These are phyloP conservation scores for Escarpia spicata DNA, from an alignment of 2,888 invertebrate genomes.

Conservation along the genomic window DNA sequence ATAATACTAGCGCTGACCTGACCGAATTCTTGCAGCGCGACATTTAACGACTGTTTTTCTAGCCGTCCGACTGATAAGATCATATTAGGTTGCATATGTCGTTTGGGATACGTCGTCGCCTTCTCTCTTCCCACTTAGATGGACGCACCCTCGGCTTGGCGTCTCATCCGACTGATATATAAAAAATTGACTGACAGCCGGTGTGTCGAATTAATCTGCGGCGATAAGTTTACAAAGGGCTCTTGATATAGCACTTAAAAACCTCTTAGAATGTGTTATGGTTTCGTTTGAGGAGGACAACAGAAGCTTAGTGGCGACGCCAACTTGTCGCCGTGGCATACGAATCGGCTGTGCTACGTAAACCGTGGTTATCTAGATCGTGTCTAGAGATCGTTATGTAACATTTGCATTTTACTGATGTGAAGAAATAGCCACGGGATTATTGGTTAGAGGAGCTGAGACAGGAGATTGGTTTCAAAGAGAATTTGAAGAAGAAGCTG, in stretches of 20 bases:
- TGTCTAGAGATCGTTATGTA: background rate
- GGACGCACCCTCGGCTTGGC: background rate
- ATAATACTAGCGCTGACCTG: background rate
- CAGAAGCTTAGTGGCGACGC: background rate
- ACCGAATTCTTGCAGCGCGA: background rate
- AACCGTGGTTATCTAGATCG: background rate
- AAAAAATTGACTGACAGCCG: background rate
- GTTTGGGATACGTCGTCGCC: background rate
- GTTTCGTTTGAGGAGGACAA: background rate
- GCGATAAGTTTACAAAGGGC: background rate
- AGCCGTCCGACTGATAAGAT: background rate
- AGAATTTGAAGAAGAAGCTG: too few relatives aligned
- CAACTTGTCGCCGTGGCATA: background rate
- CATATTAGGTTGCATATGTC: background rate
- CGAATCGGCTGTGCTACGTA: background rate
- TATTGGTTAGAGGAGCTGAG: too few relatives aligned
- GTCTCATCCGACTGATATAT: background rate
- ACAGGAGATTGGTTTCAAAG: too few relatives aligned
- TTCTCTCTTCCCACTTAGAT: background rate
- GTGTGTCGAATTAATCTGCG: slow-evolving; percentile 1
- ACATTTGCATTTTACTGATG: background rate
- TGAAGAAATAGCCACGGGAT: background rate
- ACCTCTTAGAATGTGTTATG: background rate
- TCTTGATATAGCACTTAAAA: background rate
- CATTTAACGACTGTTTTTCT: slow-evolving; percentile 9